Evolutionary conservation across 2,888 invertebrate genomes (phyloP), one percentile per base, ranked within the genome.

Genomic region (Oegoconia quadripuncta): DNA sequence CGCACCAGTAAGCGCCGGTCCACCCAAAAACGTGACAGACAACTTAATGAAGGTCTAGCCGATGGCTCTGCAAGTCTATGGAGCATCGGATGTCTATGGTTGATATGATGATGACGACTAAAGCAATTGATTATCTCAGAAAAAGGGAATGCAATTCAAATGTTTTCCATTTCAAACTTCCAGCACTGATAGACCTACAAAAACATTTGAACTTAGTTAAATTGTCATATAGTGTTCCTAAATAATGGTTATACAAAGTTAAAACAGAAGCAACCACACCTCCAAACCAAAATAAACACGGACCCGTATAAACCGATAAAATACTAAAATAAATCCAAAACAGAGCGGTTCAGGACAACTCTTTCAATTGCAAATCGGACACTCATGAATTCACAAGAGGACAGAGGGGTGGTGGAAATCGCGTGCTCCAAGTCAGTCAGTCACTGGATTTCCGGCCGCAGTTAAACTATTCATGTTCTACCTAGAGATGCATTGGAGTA

Each of bases 381-480:
- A 35, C 42, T 52, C 52, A 48, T 54, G 53, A 54, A 54, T 53
- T 51, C 46, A 32, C 43, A 48, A 50, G 35, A 32, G 39, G 31
- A 14, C 31, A 7, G 20, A 5, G 30, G 29, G 3, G 27, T 1
- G 27, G 20, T 13, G 8, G 7, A 9, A 18, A 26, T 50, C 41
- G 48, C 50, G 44, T 52, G 50, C 17, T 15, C 17, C 25, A 20
- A 28, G 35, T 23, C 45, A 38, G 44, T 53, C 37, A 35, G 41
- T 59, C 53, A 52, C 48, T 47, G 41, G 48, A 45, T 49, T 51
- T 44, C 50, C 43, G 37, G 36, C 15, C 28, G 30, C 37, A 30
- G 31, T 41, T 60, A 46, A 59, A 55, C 48, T 52, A 59, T 59
- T 55, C 51, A 59, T 46, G 48, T 22, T 39, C 35, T 33, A 34